Evolutionary conservation across 2,888 invertebrate species (phyloP).

Genomic region (Chaitophorus viminalis): DNA sequence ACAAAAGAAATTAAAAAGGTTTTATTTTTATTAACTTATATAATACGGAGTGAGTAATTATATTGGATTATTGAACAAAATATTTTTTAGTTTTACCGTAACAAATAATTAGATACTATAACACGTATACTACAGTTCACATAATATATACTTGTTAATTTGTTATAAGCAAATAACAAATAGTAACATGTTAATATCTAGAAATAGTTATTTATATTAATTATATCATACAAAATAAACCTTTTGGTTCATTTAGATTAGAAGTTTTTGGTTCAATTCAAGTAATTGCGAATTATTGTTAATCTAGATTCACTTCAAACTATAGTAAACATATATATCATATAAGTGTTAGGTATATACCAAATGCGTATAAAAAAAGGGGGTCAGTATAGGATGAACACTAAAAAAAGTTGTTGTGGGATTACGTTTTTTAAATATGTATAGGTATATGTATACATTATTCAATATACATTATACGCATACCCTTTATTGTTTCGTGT

Average conservation of each 20-base stretch:
- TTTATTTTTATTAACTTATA: neutral
- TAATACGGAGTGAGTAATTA: neutral
- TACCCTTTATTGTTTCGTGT: conserved; percentile 53
- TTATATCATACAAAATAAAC: neutral
- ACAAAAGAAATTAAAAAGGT: neutral
- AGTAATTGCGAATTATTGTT: conserved; percentile 1
- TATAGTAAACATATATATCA: neutral
- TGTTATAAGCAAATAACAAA: no score
- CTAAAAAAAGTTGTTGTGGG: conserved; percentile 33
- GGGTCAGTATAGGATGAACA: neutral
- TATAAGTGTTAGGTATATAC: neutral
- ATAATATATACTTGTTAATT: neutral
- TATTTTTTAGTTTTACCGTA: neutral
- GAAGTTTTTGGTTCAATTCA: neutral
- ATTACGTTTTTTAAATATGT: conserved; percentile 31
- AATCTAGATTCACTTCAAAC: conserved; percentile 25
- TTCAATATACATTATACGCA: neutral
- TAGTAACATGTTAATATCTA: neutral
- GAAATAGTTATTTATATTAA: no score
- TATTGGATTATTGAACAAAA: neutral
- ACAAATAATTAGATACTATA: no score
- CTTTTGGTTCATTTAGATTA: neutral
- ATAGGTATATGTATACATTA: neutral
- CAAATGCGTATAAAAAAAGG: conserved; percentile 10
- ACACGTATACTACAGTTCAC: no score